phyloP scores from a whole-genome alignment of 1,140 invertebrate species.

The Carcinoscorpius rotundicauda region DNA sequence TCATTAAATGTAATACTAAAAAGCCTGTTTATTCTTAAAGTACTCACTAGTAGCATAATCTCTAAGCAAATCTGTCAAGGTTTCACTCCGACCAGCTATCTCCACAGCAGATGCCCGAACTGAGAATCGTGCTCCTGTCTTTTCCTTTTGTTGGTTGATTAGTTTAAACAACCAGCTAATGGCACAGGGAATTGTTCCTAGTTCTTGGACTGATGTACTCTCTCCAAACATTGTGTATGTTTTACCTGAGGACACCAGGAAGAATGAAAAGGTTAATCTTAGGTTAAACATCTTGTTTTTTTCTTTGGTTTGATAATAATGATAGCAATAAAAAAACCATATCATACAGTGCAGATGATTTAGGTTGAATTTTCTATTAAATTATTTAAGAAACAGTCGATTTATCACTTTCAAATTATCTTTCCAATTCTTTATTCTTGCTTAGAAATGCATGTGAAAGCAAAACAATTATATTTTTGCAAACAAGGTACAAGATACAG shows the following conservation, averaged over 20 bases:
- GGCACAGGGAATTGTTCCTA: slow-evolving; percentile 81
- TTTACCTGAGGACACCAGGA: slow-evolving; percentile 52
- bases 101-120: slow-evolving; percentile 86
- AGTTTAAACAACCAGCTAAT: slow-evolving; percentile 92
- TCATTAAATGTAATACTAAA: too few relatives aligned
- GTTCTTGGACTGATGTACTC: slow-evolving; percentile 52
- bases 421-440: not conserved
- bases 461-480: too few relatives aligned
- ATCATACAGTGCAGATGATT: not conserved
- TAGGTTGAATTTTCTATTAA: not conserved
- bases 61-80: slow-evolving; percentile 61
- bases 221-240: slow-evolving; percentile 84
- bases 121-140: slow-evolving; percentile 65
- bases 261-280: not conserved
- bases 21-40: not conserved
- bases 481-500: too few relatives aligned
- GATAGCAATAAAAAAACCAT: too few relatives aligned
- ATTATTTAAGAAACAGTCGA: not conserved
- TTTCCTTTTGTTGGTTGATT: slow-evolving; percentile 81
- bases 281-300: not conserved
- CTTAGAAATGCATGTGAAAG: too few relatives aligned
- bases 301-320: not conserved
- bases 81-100: slow-evolving; percentile 53
- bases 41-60: slow-evolving; percentile 47
- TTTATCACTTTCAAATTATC: not conserved